Evolutionary conservation across 2,113 vertebrate species (phyloP).

Genomic region (Scytalopus superciliaris): DNA sequence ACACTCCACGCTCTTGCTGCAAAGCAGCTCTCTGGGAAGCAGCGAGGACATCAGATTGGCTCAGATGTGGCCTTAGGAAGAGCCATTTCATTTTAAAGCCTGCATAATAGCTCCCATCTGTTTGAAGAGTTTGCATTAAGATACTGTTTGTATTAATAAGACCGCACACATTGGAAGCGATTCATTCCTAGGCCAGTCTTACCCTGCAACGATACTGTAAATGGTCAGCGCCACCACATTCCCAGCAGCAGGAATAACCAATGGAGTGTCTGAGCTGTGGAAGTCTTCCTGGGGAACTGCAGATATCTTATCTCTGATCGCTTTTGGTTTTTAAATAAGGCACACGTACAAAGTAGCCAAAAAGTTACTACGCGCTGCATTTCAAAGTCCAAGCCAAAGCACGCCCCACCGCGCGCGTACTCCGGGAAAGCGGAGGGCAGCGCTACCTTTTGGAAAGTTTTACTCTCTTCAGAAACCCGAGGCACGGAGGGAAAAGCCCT

Average conservation of each 20-base stretch:
- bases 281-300: background rate
- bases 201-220: constrained; percentile 54
- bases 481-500: background rate
- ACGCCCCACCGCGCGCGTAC: fast-evolving
- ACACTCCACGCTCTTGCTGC: fast-evolving
- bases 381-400: background rate
- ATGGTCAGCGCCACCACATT: constrained; percentile 38
- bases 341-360: background rate
- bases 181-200: constrained; percentile 11
- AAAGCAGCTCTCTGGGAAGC: background rate
- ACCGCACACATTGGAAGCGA: background rate
- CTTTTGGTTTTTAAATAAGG: background rate
- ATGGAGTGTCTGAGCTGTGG: background rate
- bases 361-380: background rate
- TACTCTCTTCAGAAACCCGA: background rate
- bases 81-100: background rate
- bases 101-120: constrained; percentile 2
- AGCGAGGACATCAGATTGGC: background rate
- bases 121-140: background rate
- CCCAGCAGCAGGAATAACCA: constrained; percentile 4
- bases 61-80: background rate
- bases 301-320: background rate
- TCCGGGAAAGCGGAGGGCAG: background rate
- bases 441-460: background rate
- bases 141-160: constrained; percentile 44